Base-by-base conservation (phyloP, 2,113 vertebrate species). In the Oncorhynchus gorbuscha region DNA sequence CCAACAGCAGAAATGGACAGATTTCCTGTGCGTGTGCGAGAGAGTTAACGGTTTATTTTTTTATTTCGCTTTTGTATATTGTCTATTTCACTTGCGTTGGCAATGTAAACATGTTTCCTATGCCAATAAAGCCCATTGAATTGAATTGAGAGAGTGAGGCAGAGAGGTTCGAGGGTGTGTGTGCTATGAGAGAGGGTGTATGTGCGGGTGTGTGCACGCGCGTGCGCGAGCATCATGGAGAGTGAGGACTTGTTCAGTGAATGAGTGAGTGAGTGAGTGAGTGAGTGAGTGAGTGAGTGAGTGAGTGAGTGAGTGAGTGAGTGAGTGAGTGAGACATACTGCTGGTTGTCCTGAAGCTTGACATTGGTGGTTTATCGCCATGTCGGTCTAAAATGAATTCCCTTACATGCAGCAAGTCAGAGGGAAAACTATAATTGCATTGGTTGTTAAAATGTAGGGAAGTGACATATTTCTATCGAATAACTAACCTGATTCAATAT, bases 1-100 rank as follows among this genome's bases (percentile, higher is more conserved):
- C 94, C 93, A 84, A 90, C 93, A 91, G 95, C 93, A 95, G 93
- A 97, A 96, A 97, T 96, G 97, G 96, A 98, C 96, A 97, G 95
- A 90, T 93, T 90, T 88, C 88, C 83, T 82, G 79, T 82, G 80
- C 79, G 49, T 51, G 72, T 32, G 49, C 51, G 71, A 13, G 55
- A 20, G 8, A 11, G 39, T 9, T 39, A 8, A 9, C 7, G 8
- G 35, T 39, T 39, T 9, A 9, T 39, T 51, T 14, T 51, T 51
- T 14, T 51, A 51, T 51, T 51, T 51, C 2, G 7, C 35, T 39
- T 8, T 39, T 39, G 35, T 39, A 6, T 39, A 39, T 39, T 39
- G 9, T 51, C 11, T 51, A 16, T 51, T 12, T 51, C 35, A 39
- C 8, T 39, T 39, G 35, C 35, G 9, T 39, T 39, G 7, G 35